Percentiles rank a stretch among this genome's conserved stretches.
Evolutionary conservation across 2,113 vertebrate species (phyloP).

Genomic region (Coregonus clupeaformis): DNA sequence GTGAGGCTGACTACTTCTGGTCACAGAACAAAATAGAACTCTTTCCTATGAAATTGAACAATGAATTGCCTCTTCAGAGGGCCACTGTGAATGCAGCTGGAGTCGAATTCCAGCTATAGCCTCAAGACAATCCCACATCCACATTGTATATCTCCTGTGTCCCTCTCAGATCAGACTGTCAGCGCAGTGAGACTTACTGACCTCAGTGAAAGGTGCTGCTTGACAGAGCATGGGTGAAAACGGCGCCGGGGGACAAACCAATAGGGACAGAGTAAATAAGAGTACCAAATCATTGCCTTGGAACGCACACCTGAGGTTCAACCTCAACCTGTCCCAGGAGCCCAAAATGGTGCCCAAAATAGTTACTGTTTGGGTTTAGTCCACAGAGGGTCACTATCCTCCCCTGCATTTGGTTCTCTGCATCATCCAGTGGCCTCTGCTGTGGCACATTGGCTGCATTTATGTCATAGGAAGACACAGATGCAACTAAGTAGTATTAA

Average conservation of each 20-base stretch:
- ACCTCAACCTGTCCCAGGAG: not conserved
- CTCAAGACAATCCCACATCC: no score
- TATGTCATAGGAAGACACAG: no score
- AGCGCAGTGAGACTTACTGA: not conserved
- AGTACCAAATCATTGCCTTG: not conserved
- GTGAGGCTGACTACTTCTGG: no score
- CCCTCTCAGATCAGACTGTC: not conserved
- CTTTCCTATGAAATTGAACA: no score
- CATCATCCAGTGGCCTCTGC: no score
- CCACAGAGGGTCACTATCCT: not conserved
- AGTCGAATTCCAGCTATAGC: no score
- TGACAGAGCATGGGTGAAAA: not conserved
- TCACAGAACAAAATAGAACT: no score
- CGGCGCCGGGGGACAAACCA: not conserved
- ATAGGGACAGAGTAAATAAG: not conserved
- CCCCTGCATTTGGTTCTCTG: not conserved
- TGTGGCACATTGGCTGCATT: no score
- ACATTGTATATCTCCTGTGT: not conserved
- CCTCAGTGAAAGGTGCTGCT: not conserved
- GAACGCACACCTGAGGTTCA: slow-evolving; percentile 1
- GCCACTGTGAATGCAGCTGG: no score
- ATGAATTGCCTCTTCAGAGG: no score
- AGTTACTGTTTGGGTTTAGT: not conserved
- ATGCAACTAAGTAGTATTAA: no score
- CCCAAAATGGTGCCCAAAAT: no score